Base-by-base conservation (phyloP, 2,113 vertebrate species). In the Pimephales promelas region DNA sequence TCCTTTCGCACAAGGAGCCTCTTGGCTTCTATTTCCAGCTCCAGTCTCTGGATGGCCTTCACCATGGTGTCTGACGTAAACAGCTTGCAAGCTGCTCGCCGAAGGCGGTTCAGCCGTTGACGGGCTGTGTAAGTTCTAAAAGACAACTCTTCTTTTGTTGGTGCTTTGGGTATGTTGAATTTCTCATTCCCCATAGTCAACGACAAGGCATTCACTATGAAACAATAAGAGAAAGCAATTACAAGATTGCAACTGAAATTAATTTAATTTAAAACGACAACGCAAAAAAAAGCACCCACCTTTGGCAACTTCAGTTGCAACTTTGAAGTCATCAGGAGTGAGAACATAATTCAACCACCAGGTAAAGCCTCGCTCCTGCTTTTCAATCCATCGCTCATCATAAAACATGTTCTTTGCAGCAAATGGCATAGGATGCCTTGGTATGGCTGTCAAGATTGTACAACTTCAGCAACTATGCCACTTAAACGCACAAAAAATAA, bases 301-400 rank as follows among this genome's bases (percentile, higher is more conserved):
- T 96, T 96, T 94, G 1, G 95, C 92, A 5, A 94, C 90, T 71
- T 92, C 94, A 1, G 95, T 95, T 91, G 94, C 95, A 22, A 98
- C 96, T 81, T 90, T 95, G 81, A 99, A 97, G 84, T 98, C 97
- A 83, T 98, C 97, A 0, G 98, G 97, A 0, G 97, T 99, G 83
- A 99, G 95, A 66, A 98, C 92, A 73, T 97, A 98, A 94, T 99
- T 99, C 56, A 99, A 90, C 97, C 98, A 99, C 96, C 97, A 97
- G 0, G 96, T 96, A 86, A 99, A 99, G 20, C 96, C 96, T 34
- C 93, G 90, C 66, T 99, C 95, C 86, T 99, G 97, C 90, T 99
- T 99, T 86, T 98, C 97, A 28, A 96, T 96, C 97, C 98, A 99
- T 10, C 97, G 92, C 66, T 99, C 98, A 56, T 99, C 97, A 1